phyloP scores from a whole-genome alignment of 2,797 vertebrate genomes.

The Dromococcyx pavoninus region DNA sequence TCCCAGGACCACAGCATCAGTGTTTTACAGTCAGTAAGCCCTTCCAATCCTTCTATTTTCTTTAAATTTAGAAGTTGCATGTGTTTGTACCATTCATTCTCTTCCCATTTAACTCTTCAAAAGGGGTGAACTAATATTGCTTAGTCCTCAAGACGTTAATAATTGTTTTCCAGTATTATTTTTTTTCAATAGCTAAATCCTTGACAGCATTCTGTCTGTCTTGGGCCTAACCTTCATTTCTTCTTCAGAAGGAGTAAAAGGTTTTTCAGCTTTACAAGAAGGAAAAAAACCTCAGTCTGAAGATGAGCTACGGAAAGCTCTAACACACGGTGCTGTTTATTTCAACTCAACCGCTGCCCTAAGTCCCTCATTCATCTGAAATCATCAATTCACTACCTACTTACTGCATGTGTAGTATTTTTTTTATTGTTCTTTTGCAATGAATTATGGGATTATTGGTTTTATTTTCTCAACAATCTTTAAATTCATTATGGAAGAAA shows the following conservation, averaged over 20 bases:
- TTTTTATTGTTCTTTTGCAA: neutral
- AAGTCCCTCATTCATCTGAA: neutral
- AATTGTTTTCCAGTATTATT: neutral
- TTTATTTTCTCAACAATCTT: neutral
- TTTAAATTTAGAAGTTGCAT: neutral
- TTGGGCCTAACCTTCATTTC: neutral
- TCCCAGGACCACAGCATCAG: neutral
- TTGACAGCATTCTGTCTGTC: neutral
- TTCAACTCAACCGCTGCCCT: neutral
- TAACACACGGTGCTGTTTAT: neutral
- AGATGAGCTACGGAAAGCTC: neutral
- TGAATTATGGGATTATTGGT: neutral
- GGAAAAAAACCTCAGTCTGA: neutral
- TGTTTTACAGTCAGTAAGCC: neutral
- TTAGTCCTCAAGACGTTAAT: neutral
- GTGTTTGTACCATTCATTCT: neutral
- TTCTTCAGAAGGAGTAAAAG: neutral
- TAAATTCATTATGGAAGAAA: neutral
- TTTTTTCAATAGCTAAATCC: neutral
- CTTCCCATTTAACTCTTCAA: neutral
- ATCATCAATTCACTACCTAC: neutral
- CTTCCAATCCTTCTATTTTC: neutral
- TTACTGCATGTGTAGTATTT: neutral
- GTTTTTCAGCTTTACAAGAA: neutral
- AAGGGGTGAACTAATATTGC: fast-evolving